Percentiles rank a stretch among this genome's conserved stretches.
These are phyloP conservation scores for Eustalomyia histrio DNA, from an alignment of 2,888 invertebrate genomes.

Conservation along the genomic window DNA sequence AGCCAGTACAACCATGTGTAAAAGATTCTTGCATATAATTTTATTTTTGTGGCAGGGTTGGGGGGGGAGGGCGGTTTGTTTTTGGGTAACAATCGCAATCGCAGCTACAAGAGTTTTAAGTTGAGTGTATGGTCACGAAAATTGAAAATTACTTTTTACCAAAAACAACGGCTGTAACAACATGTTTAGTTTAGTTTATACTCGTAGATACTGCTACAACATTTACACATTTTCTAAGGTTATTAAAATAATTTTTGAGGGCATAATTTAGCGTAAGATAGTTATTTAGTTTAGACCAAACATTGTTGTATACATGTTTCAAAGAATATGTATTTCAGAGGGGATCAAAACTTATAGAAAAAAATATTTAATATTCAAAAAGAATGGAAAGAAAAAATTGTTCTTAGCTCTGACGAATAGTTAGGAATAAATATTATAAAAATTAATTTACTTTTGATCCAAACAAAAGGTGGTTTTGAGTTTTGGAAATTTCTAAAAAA, in stretches of 20 bases:
- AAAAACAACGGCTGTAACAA: slow-evolving; percentile 52
- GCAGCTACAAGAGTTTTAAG: slow-evolving; percentile 8
- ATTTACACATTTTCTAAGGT: slow-evolving; percentile 44
- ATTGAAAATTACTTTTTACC: slow-evolving; percentile 61
- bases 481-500: no score
- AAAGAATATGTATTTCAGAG: slow-evolving; percentile 18
- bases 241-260: slow-evolving; percentile 66
- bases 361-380: no score
- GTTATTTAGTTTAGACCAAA: slow-evolving; percentile 15
- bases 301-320: not conserved
- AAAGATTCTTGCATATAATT: slow-evolving; percentile 51
- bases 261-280: slow-evolving; percentile 60
- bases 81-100: not conserved
- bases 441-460: no score
- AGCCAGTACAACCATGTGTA: slow-evolving; percentile 12
- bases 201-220: slow-evolving; percentile 21
- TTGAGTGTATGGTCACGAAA: slow-evolving; percentile 62
- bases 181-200: slow-evolving; percentile 11
- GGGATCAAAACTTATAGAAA: no score
- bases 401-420: no score
- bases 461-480: no score
- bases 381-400: no score
- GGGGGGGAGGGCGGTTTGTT: not conserved
- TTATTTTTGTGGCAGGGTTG: slow-evolving; percentile 29
- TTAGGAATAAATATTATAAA: no score